Evolutionary conservation across 2,888 invertebrate species (phyloP).

Genomic region (Cenopis cana): DNA sequence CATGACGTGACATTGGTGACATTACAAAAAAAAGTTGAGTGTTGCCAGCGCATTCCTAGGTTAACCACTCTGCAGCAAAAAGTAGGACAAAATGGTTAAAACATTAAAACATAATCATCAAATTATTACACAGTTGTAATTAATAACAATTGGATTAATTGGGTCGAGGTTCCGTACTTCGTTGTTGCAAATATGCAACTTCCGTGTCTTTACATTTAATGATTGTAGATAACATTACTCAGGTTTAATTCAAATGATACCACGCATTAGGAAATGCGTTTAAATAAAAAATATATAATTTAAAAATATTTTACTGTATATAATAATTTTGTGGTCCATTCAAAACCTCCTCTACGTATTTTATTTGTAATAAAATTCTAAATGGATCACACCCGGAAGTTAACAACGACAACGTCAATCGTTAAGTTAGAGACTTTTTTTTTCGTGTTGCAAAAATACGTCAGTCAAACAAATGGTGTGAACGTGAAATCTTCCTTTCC

Average conservation of each 20-base stretch:
- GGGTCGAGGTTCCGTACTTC: conserved; percentile 27
- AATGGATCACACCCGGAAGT: conserved; percentile 50
- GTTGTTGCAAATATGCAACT: background rate
- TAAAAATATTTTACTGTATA: background rate
- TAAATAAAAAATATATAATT: background rate
- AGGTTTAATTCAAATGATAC: conserved; percentile 4
- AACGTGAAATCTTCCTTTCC: conserved; percentile 55
- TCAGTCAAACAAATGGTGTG: conserved; percentile 76
- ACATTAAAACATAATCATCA: background rate
- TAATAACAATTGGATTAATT: background rate
- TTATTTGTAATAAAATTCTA: conserved; percentile 25
- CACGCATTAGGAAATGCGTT: background rate
- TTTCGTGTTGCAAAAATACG: conserved; percentile 59
- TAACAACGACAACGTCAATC: conserved; percentile 53
- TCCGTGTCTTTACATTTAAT: conserved; percentile 17
- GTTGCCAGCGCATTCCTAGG: conserved; percentile 23
- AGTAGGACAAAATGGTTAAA: background rate
- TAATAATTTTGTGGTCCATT: background rate
- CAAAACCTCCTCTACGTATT: background rate
- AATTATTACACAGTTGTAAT: background rate
- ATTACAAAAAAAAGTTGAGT: conserved; percentile 37
- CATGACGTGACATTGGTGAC: conserved; percentile 45
- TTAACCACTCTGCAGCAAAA: conserved; percentile 9
- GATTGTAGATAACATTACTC: background rate
- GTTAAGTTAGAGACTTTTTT: conserved; percentile 53